phyloP scores from a whole-genome alignment of 1,140 invertebrate species.

The Hestina assimilis region DNA sequence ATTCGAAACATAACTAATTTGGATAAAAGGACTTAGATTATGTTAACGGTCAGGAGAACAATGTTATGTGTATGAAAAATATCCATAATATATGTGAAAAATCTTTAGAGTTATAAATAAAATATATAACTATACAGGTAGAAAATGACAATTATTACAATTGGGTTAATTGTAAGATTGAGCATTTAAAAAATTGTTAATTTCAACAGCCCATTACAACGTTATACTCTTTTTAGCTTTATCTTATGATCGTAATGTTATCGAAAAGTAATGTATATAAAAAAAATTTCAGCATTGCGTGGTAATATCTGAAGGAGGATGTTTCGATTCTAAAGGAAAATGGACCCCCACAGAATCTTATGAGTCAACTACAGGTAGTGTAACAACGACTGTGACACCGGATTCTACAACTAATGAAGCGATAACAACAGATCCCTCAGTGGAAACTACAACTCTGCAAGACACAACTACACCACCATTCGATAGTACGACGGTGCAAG shows the following conservation, averaged over 20 bases:
- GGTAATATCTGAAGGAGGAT: slow-evolving; percentile 31
- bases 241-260: too few species aligned
- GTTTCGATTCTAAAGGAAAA: slow-evolving; percentile 19
- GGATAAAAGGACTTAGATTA: too few species aligned
- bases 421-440: background rate
- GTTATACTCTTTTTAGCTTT: background rate
- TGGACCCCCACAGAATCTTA: background rate
- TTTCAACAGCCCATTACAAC: background rate
- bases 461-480: background rate
- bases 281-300: background rate
- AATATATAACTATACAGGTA: too few species aligned
- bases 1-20: background rate
- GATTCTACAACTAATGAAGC: background rate
- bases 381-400: too few species aligned
- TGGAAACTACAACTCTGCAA: background rate
- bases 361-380: background rate
- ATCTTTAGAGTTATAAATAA: too few species aligned
- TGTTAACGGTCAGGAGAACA: too few species aligned
- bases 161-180: too few species aligned
- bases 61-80: too few species aligned
- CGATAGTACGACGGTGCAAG: background rate
- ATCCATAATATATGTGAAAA: too few species aligned
- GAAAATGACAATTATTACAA: too few species aligned
- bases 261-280: too few species aligned
- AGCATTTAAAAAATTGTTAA: too few species aligned